phyloP scores from a whole-genome alignment of 2,888 invertebrate species.

The Orthosia gracilis region DNA sequence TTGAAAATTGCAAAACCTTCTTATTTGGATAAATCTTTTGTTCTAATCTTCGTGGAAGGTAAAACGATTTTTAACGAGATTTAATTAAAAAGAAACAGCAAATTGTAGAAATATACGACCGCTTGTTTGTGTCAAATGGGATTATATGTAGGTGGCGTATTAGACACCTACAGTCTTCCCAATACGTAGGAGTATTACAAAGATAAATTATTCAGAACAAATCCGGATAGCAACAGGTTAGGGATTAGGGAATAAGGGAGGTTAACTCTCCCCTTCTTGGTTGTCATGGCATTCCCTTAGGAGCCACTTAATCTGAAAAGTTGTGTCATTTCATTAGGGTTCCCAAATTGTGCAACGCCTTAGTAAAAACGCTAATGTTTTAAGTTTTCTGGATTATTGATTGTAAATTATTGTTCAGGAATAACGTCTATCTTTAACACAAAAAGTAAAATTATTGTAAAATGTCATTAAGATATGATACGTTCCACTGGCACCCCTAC shows the following conservation, averaged over 20 bases:
- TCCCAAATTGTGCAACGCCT: neutral
- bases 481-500: neutral
- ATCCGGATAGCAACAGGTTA: constrained; percentile 47
- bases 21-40: neutral
- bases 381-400: too few relatives aligned
- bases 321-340: constrained; percentile 20
- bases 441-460: neutral
- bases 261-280: neutral
- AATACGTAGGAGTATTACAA: constrained; percentile 2
- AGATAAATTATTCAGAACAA: constrained; percentile 26
- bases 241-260: constrained; percentile 20
- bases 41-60: neutral
- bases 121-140: neutral
- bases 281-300: constrained; percentile 18
- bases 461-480: neutral
- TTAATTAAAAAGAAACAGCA: constrained; percentile 23
- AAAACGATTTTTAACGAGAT: neutral
- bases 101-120: neutral
- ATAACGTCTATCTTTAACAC: neutral
- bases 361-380: neutral
- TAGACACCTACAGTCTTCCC: neutral
- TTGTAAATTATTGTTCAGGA: neutral
- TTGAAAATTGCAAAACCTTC: neutral
- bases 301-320: constrained; percentile 43
- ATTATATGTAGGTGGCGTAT: too few relatives aligned